Percentiles rank a stretch among this genome's conserved stretches.
Conservation (phyloP, 2,113 vertebrate species). For the Sturnira hondurensis region DNA sequence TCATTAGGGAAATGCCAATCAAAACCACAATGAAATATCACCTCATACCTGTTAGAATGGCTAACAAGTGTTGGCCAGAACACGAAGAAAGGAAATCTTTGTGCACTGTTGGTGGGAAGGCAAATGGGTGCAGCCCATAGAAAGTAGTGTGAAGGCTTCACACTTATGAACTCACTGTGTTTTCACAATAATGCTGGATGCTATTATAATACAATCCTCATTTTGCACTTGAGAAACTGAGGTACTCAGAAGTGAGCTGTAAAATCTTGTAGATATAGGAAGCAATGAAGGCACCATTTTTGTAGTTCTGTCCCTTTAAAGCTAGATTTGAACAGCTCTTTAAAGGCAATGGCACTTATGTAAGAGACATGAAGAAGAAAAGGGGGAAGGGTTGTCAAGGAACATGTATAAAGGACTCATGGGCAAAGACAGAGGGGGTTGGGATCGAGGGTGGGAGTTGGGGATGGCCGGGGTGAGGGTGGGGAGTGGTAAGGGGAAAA, state of each 20-base stretch:
- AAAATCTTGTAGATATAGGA: not conserved
- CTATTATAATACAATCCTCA: not conserved
- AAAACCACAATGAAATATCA: not conserved
- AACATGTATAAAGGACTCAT: too few species aligned
- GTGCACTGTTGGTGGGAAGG: not conserved
- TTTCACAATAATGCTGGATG: not conserved
- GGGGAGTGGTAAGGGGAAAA: too few species aligned
- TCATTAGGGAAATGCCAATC: not conserved
- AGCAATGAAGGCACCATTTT: not conserved
- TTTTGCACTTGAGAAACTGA: slow-evolving; percentile 5
- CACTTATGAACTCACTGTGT: not conserved
- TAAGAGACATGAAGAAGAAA: not conserved
- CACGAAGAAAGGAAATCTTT: not conserved
- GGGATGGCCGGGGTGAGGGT: too few species aligned
- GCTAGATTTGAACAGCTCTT: not conserved
- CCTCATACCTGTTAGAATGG: not conserved
- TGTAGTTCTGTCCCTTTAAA: not conserved
- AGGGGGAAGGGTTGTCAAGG: too few species aligned
- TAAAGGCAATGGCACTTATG: not conserved
- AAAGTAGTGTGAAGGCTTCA: not conserved
- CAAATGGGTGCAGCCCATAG: not conserved
- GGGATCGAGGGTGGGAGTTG: too few species aligned
- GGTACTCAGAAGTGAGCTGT: not conserved
- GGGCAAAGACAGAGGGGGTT: too few species aligned
- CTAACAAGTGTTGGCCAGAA: not conserved